A percentile compares a stretch with the other conserved stretches of the same genome.
phyloP scores from a whole-genome alignment of 2,888 invertebrate genomes.

The Diarsia mendica region DNA sequence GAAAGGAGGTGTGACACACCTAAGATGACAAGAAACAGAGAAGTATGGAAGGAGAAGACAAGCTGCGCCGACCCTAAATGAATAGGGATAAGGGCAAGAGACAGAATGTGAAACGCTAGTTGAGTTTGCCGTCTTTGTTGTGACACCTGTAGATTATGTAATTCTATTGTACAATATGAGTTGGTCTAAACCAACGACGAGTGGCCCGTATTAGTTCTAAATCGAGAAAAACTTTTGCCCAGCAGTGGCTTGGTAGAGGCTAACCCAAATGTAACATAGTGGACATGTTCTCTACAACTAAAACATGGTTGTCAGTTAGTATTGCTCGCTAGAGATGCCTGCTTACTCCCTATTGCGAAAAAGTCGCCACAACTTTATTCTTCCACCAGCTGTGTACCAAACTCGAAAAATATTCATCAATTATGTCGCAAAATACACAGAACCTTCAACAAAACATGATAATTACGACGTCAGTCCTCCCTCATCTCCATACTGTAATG shows the following conservation, averaged over 20 bases:
- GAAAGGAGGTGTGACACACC: no score
- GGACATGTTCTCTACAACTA: neutral
- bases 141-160: neutral
- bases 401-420: neutral
- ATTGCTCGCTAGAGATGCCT: neutral
- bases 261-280: neutral
- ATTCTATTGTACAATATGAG: neutral
- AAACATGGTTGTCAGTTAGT: neutral
- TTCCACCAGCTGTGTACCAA: neutral
- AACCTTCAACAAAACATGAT: neutral
- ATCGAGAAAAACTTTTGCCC: neutral
- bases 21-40: no score
- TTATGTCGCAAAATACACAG: neutral
- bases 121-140: neutral
- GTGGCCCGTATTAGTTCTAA: neutral
- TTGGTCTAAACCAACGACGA: neutral
- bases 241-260: neutral
- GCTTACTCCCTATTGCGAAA: no score
- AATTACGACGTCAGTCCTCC: neutral
- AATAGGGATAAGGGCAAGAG: no score
- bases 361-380: neutral
- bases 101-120: no score
- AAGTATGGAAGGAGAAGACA: no score
- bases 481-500: slow-evolving; percentile 20
- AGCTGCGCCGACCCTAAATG: no score